Percentiles rank a stretch among this genome's conserved stretches.
These are phyloP conservation scores for Tapera naevia DNA, from an alignment of 2,797 vertebrate genomes.

Conservation along the genomic window DNA sequence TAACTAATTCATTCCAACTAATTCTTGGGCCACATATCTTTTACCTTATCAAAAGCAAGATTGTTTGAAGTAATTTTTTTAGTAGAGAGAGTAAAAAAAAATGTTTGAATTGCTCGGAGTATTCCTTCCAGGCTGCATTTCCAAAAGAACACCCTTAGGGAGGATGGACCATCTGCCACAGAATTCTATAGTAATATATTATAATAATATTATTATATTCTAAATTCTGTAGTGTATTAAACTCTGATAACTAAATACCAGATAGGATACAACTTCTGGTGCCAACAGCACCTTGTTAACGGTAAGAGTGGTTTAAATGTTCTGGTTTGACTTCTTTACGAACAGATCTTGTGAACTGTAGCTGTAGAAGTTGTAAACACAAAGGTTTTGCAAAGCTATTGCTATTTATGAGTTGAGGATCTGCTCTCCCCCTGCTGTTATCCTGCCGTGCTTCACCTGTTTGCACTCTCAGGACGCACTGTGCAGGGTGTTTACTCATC, in stretches of 20 bases:
- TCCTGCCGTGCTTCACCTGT: neutral
- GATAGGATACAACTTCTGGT: neutral
- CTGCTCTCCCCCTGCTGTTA: neutral
- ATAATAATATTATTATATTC: neutral
- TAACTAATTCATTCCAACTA: neutral
- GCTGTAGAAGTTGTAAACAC: neutral
- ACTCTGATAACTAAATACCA: neutral
- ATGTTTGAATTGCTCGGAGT: neutral
- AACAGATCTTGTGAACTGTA: neutral
- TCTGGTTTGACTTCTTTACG: neutral
- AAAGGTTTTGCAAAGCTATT: neutral
- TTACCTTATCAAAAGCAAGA: neutral
- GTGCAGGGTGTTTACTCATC: neutral
- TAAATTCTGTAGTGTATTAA: neutral
- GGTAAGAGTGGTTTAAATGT: neutral
- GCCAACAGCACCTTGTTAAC: neutral
- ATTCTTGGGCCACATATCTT: neutral
- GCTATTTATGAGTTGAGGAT: neutral
- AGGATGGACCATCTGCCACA: neutral
- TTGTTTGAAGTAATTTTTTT: neutral
- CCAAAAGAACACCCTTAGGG: neutral
- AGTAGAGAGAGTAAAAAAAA: neutral
- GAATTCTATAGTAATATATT: neutral
- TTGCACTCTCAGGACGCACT: neutral
- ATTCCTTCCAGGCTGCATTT: neutral